These are phyloP conservation scores for Ophiodon elongatus DNA, from an alignment of 2,113 vertebrate genomes.

Conservation along the genomic window DNA sequence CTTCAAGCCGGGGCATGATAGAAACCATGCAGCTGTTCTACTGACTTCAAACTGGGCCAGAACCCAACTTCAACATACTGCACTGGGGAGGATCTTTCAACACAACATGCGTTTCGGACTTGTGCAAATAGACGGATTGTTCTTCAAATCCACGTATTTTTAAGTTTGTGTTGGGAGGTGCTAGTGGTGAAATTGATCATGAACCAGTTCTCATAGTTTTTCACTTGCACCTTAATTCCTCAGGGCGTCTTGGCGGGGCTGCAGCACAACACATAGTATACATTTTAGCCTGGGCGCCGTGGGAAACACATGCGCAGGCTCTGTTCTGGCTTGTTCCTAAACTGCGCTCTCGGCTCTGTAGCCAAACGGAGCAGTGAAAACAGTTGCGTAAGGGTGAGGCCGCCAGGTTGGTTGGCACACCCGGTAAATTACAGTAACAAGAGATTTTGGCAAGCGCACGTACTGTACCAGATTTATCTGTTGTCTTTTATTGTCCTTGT, in stretches of 20 bases:
- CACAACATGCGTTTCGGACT: slow-evolving; percentile 17
- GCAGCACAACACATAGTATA: slow-evolving; percentile 37
- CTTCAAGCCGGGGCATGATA: slow-evolving; percentile 51
- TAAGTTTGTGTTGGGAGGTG: background rate
- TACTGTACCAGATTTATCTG: background rate
- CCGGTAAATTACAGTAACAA: slow-evolving; percentile 43
- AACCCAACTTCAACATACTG: slow-evolving; percentile 52
- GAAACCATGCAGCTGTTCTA: slow-evolving; percentile 45
- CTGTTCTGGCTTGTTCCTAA: slow-evolving; percentile 70
- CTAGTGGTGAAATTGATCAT: background rate
- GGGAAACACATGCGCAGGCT: slow-evolving; percentile 63
- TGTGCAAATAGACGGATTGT: slow-evolving; percentile 35
- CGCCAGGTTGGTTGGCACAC: slow-evolving; percentile 18
- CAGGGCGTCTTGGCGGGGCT: slow-evolving; percentile 38
- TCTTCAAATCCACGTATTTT: slow-evolving; percentile 15
- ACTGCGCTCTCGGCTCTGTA: slow-evolving; percentile 8
- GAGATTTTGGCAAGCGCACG: background rate
- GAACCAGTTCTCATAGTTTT: slow-evolving; percentile 23
- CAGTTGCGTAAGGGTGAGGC: slow-evolving; percentile 30
- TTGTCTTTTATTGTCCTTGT: background rate
- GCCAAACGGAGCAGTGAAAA: slow-evolving; percentile 24
- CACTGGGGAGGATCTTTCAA: slow-evolving; percentile 21
- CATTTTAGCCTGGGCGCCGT: slow-evolving; percentile 46
- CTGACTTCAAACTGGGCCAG: slow-evolving; percentile 40
- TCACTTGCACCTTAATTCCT: slow-evolving; percentile 26